Percentiles rank a stretch among this genome's conserved stretches.
These are phyloP conservation scores for Xestia xanthographa DNA, from an alignment of 2,888 invertebrate species.

Conservation along the genomic window DNA sequence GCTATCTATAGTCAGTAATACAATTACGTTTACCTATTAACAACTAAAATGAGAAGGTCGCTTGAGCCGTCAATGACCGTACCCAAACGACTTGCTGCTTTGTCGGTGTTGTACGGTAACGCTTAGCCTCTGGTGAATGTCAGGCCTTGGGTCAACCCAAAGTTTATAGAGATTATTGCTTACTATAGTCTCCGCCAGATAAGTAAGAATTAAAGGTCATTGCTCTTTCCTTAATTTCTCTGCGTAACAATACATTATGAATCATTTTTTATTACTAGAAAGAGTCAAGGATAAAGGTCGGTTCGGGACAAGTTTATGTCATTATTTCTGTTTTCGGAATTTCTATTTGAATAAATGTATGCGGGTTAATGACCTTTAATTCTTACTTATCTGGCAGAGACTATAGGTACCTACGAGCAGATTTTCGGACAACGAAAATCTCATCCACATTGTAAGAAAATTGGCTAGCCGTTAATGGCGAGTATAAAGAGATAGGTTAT, in stretches of 20 bases:
- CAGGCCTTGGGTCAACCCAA: background rate
- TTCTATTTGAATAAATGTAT: no score
- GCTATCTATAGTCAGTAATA: background rate
- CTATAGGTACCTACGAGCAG: background rate
- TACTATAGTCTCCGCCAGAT: no score
- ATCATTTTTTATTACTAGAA: no score
- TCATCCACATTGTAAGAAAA: background rate
- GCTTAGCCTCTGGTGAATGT: background rate
- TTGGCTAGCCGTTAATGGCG: background rate
- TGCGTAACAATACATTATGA: no score
- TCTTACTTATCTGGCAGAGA: no score
- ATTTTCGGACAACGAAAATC: background rate
- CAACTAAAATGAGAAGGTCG: background rate
- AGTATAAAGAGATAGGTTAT: no score
- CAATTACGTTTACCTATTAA: background rate
- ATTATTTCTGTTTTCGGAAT: no score
- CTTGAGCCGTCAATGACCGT: background rate
- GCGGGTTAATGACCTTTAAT: no score
- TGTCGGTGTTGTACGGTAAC: background rate
- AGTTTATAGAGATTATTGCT: background rate
- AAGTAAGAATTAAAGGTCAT: no score
- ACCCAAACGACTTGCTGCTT: background rate
- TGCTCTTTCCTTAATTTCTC: no score
- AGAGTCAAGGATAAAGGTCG: no score
- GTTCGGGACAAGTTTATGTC: no score